phyloP scores from a whole-genome alignment of 2,113 vertebrate genomes.

The Malurus elegans region DNA sequence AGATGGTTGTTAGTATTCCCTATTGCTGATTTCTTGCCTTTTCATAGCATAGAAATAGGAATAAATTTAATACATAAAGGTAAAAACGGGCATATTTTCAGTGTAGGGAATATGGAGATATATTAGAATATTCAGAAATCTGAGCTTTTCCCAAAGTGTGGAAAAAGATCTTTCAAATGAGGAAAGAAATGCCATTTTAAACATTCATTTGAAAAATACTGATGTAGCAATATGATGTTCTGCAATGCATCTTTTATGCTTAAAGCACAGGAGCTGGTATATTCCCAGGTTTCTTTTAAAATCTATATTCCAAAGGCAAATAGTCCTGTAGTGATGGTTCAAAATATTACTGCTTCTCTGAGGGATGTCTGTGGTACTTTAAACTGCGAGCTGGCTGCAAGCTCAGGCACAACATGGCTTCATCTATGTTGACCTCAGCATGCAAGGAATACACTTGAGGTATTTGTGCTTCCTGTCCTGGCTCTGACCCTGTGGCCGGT shows the following conservation, averaged over 20 bases:
- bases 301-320: background rate
- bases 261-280: background rate
- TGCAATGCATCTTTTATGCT: background rate
- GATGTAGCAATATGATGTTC: background rate
- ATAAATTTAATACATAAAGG: background rate
- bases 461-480: background rate
- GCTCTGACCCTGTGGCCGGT: background rate
- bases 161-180: background rate
- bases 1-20: background rate
- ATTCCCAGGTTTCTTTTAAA: background rate
- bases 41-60: background rate
- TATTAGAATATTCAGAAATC: background rate
- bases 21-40: constrained; percentile 8
- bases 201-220: background rate
- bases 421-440: background rate
- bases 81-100: background rate
- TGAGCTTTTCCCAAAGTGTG: background rate
- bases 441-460: background rate
- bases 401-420: background rate
- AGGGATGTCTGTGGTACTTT: background rate
- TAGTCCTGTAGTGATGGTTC: background rate
- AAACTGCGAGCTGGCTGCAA: background rate
- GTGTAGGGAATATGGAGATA: background rate
- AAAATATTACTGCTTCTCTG: background rate
- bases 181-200: background rate